Percentiles rank a stretch among this genome's conserved stretches.
Conservation (phyloP, 2,888 invertebrate genomes). For the Callimorpha dominula region DNA sequence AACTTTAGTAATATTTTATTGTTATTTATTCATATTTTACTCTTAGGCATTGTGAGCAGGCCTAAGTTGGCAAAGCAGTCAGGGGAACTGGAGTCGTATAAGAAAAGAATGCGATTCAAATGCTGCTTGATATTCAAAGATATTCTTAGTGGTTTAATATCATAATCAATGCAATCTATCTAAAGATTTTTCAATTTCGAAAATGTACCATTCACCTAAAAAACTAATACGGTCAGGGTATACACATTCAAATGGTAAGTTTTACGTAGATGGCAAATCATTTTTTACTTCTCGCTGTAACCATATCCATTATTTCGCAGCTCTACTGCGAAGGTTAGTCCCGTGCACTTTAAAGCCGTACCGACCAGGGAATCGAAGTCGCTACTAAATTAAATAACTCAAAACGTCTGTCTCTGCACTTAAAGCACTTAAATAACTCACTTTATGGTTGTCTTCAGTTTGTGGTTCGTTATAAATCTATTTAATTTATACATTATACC, state of each 20-base stretch:
- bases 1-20: too few species aligned
- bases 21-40: too few species aligned
- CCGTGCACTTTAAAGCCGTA: conserved; percentile 50
- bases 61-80: too few species aligned
- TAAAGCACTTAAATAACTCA: conserved; percentile 59
- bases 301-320: conserved; percentile 19
- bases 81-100: too few species aligned
- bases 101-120: too few species aligned
- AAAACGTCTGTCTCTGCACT: conserved; percentile 55
- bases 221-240: neutral
- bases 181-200: neutral
- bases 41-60: too few species aligned
- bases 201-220: neutral
- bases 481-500: conserved; percentile 40
- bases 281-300: neutral
- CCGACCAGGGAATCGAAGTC: conserved; percentile 56
- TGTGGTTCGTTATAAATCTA: conserved; percentile 40
- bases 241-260: neutral
- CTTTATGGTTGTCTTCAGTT: conserved; percentile 41
- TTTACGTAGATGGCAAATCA: neutral
- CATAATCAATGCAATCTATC: too few species aligned
- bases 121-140: too few species aligned
- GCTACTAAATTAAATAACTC: conserved; percentile 64
- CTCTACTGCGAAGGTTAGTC: conserved; percentile 15
- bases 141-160: too few species aligned